phyloP scores from a whole-genome alignment of 64 coral and sea anemone genomes.

The Actinia tenebrosa region DNA sequence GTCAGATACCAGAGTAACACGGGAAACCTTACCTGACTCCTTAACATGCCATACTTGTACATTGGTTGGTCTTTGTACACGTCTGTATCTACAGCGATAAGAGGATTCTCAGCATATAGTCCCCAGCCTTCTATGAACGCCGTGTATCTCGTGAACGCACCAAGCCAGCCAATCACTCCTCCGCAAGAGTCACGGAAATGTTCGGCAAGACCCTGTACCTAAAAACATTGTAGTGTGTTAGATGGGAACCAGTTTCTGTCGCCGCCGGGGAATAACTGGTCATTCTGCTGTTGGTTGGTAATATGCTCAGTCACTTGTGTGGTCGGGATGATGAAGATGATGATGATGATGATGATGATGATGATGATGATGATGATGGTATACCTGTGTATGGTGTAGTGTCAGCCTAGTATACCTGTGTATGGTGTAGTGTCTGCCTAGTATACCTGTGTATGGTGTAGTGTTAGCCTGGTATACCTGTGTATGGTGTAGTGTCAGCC shows the following conservation, averaged over 20 bases:
- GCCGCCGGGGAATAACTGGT: neutral
- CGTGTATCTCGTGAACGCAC: constrained; percentile 49
- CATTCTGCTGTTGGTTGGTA: neutral
- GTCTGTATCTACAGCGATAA: constrained; percentile 64
- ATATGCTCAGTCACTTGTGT: neutral
- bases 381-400: neutral
- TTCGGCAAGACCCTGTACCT: constrained; percentile 70
- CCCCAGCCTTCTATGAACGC: constrained; percentile 83
- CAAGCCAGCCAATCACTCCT: constrained; percentile 65
- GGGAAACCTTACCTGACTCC: constrained; percentile 50
- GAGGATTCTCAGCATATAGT: constrained; percentile 76
- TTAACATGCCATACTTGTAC: constrained; percentile 86
- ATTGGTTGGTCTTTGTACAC: constrained; percentile 47
- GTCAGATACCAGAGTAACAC: too few species aligned
- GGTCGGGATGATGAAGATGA: too few species aligned
- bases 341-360: too few species aligned
- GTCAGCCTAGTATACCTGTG: too few species aligned
- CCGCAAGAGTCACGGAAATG: constrained; percentile 69
- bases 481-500: too few species aligned
- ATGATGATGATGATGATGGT: too few species aligned
- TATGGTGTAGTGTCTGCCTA: too few species aligned
- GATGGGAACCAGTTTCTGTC: too few species aligned
- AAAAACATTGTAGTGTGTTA: neutral
- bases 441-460: neutral
- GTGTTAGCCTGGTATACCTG: too few species aligned